Percentiles rank a stretch among this genome's conserved stretches.
Conservation (phyloP, 2,888 invertebrate species). For the Lasioglossum malachurum region DNA sequence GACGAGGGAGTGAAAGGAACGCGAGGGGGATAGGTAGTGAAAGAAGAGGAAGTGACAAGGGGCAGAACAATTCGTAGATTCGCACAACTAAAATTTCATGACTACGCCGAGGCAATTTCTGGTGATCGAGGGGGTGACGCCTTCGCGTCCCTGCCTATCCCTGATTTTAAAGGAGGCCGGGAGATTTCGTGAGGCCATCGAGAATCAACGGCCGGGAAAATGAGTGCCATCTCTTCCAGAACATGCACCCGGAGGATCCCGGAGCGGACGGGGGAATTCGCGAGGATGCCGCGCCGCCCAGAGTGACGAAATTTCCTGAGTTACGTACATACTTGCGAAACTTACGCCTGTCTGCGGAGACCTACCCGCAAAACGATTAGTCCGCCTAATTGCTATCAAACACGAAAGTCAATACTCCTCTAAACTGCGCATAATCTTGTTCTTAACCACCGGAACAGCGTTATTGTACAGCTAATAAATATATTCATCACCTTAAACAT, state of each 20-base stretch:
- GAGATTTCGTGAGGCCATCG: slow-evolving; percentile 72
- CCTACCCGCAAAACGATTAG: background rate
- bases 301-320: slow-evolving; percentile 65
- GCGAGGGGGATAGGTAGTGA: background rate
- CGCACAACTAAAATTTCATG: slow-evolving; percentile 77
- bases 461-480: background rate
- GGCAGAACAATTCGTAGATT: slow-evolving; percentile 68
- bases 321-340: slow-evolving; percentile 29
- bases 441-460: background rate
- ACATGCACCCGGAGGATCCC: slow-evolving; percentile 72
- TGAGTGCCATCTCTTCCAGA: slow-evolving; percentile 85
- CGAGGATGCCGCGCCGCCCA: slow-evolving; percentile 23
- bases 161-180: slow-evolving; percentile 49
- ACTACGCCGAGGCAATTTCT: slow-evolving; percentile 73
- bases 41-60: slow-evolving; percentile 28
- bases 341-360: slow-evolving; percentile 4
- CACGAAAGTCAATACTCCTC: background rate
- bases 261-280: slow-evolving; percentile 67
- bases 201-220: slow-evolving; percentile 87
- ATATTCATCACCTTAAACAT: too few species aligned
- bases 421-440: background rate
- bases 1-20: background rate
- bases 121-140: slow-evolving; percentile 69
- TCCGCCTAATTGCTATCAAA: slow-evolving; percentile 22
- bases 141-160: slow-evolving; percentile 57